Base-by-base conservation (phyloP, 2,888 invertebrate species). In the Ochropacha duplaris region DNA sequence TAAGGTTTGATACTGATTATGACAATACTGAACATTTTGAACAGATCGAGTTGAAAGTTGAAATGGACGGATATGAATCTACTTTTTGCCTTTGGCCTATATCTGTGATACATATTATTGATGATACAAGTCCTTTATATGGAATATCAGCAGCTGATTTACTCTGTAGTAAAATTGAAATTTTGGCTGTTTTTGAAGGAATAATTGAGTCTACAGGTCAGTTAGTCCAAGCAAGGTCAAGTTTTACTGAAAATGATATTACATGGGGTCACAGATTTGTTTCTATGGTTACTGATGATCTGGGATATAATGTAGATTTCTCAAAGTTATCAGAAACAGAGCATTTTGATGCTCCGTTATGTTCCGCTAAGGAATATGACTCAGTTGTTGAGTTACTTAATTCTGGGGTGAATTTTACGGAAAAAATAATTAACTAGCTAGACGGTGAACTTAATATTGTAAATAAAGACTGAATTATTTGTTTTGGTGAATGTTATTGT, bases 41-140 rank as follows among this genome's bases (percentile, higher is more conserved):
- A 80, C 98, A 98, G 80, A 96, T 96, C 36, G 97, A 98, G 78
- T 87, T 98, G 31, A 90, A 94, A 57, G 93, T 96, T 0, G 94
- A 94, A 68, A 94, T 96, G n/a, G 97, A 98, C 77, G 97, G 97
- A 24, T 97, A 97, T 72, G 96, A 97, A 65, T 96, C 98, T 9
- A 93, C 99, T 5, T 99, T 99, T 90, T 97, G 99, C 79, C 96
- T 99, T 61, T 99, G 99, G 99, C 99, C 99, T 0, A 95, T 98
- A 82, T 96, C 98, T 8, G 96, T 99, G 28, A 96, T 98, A 19
- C 99, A 99, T 83, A 94, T 94, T 61, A 99, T 99, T 71, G 96
- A 98, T 81, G 94, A 94, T 58, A 88, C 90, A 0, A 98, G 98
- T 71, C 99, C 99, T 0, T 94, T 99, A 28, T 99, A 96, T 88